Conservation (phyloP, 2,113 vertebrate species). For the Myiopsitta monachus region DNA sequence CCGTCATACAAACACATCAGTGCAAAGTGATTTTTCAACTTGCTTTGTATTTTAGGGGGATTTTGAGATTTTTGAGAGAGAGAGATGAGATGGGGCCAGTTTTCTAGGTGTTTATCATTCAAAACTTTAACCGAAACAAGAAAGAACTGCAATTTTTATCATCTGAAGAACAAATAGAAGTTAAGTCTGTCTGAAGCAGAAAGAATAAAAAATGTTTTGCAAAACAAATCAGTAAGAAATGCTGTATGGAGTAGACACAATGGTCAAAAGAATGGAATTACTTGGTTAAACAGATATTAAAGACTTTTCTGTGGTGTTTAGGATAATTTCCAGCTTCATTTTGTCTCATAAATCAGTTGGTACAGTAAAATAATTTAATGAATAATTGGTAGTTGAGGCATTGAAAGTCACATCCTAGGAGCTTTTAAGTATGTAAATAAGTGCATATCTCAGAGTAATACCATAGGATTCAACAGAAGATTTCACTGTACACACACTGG, state of each 20-base stretch:
- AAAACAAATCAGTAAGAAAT: neutral
- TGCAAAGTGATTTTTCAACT: neutral
- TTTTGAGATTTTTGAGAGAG: neutral
- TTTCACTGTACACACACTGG: neutral
- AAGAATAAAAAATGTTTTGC: neutral
- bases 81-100: neutral
- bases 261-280: neutral
- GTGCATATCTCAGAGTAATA: neutral
- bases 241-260: neutral
- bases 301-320: neutral
- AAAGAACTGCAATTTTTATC: neutral
- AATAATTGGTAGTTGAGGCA: neutral
- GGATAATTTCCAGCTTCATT: neutral
- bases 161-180: neutral
- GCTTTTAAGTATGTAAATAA: neutral
- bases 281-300: neutral
- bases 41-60: neutral
- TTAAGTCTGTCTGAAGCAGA: neutral
- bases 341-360: neutral
- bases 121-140: neutral
- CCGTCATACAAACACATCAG: neutral
- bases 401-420: neutral
- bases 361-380: neutral
- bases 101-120: neutral
- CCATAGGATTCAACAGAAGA: rapidly evolving